These are phyloP conservation scores for Asbolus verrucosus DNA, from an alignment of 1,140 invertebrate genomes.

Conservation along the genomic window DNA sequence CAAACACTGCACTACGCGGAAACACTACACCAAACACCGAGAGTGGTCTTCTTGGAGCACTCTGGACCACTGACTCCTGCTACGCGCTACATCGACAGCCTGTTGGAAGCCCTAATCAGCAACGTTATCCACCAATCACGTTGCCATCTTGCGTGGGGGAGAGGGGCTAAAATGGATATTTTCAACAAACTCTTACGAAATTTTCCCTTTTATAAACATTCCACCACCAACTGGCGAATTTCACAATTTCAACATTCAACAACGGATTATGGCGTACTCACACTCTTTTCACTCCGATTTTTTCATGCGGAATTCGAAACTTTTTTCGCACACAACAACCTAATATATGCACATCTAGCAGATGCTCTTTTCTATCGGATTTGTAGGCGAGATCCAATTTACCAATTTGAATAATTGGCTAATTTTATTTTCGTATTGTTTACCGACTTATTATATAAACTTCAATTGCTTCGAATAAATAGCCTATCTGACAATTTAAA, in stretches of 20 bases:
- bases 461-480: slow-evolving; percentile 21
- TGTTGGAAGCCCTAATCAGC: slow-evolving; percentile 44
- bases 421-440: slow-evolving; percentile 44
- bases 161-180: slow-evolving; percentile 30
- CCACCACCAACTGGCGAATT: not conserved
- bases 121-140: slow-evolving; percentile 42
- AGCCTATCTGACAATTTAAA: slow-evolving; percentile 9
- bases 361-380: slow-evolving; percentile 43
- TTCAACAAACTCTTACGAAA: slow-evolving; percentile 22
- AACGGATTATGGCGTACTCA: too few relatives aligned
- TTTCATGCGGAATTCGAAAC: not conserved
- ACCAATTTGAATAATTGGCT: slow-evolving; percentile 47
- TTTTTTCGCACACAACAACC: not conserved
- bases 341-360: too few relatives aligned
- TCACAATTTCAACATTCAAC: not conserved
- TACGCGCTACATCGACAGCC: slow-evolving; percentile 42
- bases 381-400: slow-evolving; percentile 43
- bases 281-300: too few relatives aligned
- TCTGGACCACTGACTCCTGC: slow-evolving; percentile 45
- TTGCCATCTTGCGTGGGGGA: slow-evolving; percentile 38
- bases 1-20: slow-evolving; percentile 39
- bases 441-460: slow-evolving; percentile 43
- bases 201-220: not conserved
- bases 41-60: slow-evolving; percentile 43
- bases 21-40: slow-evolving; percentile 39